These are phyloP conservation scores for Muntiacus reevesi DNA, from an alignment of 2,113 vertebrate genomes.

Conservation along the genomic window DNA sequence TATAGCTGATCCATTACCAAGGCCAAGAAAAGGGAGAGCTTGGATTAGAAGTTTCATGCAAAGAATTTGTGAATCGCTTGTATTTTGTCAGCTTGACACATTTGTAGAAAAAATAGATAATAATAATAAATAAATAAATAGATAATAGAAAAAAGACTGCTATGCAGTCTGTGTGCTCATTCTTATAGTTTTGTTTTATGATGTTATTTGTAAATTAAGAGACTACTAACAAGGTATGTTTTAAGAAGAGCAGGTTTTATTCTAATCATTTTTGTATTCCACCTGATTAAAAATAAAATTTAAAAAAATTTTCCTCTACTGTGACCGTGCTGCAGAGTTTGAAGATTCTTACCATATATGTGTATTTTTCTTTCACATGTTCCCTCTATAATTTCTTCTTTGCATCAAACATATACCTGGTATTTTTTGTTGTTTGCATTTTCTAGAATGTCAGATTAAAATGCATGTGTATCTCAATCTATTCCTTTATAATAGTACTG, in stretches of 20 bases:
- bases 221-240: background rate
- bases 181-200: background rate
- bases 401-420: background rate
- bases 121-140: too few species aligned
- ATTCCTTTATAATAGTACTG: background rate
- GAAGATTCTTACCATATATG: background rate
- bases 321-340: background rate
- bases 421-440: background rate
- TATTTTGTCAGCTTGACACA: conserved; percentile 43
- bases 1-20: background rate
- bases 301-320: background rate
- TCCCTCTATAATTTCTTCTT: background rate
- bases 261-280: background rate
- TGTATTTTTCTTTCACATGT: background rate
- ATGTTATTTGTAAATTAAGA: conserved; percentile 30
- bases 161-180: background rate
- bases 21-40: background rate
- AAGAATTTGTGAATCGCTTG: conserved; percentile 1
- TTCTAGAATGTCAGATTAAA: conserved; percentile 12
- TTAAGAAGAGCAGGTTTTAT: background rate
- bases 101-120: conserved; percentile 23
- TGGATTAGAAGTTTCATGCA: background rate
- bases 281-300: background rate
- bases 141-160: background rate
- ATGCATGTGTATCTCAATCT: background rate